Conservation (phyloP, 2,888 invertebrate genomes). For the Tryphoninae sp. region DNA sequence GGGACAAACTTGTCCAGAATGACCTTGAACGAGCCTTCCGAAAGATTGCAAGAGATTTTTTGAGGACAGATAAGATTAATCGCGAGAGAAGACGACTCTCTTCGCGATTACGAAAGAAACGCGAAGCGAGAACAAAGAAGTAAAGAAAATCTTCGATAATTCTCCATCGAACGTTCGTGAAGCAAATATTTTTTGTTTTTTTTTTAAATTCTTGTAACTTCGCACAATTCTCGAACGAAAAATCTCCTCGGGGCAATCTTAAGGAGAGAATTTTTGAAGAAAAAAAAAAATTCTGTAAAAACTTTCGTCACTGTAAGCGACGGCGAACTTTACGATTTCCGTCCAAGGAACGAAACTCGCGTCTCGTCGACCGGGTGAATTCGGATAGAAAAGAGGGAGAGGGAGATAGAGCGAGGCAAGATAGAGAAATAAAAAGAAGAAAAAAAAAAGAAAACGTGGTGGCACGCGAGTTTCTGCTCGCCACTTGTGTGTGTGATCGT, state of each 20-base stretch:
- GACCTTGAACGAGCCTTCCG: conserved; percentile 42
- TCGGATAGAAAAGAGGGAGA: background rate
- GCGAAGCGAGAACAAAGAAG: background rate
- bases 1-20: conserved; percentile 22
- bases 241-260: no score
- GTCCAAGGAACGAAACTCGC: background rate
- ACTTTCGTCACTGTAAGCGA: no score
- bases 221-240: no score
- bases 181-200: background rate
- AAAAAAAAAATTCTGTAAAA: no score
- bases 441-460: background rate
- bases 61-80: conserved; percentile 43
- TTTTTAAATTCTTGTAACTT: no score
- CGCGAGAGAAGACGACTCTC: conserved; percentile 7
- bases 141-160: background rate
- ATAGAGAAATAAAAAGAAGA: background rate
- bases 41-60: conserved; percentile 35
- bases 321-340: background rate
- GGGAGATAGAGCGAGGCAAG: background rate
- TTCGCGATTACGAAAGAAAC: background rate
- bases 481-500: background rate
- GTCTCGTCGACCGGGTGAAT: background rate
- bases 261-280: no score
- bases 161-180: background rate
- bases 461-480: background rate